These are phyloP conservation scores for Chionodraco myersi DNA, from an alignment of 2,113 vertebrate genomes.

Conservation along the genomic window DNA sequence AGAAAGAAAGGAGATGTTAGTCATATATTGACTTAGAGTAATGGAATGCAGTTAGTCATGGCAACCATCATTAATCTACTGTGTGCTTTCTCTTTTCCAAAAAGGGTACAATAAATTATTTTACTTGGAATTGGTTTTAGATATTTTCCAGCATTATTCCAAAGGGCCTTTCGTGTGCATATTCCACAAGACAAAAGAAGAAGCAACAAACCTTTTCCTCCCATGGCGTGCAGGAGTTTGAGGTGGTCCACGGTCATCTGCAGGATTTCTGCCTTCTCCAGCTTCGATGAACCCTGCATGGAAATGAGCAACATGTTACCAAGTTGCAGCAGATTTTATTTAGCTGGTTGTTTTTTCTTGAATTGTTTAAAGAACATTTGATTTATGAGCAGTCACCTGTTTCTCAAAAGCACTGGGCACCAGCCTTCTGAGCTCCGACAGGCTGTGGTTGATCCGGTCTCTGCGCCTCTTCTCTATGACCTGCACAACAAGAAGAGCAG, in stretches of 20 bases:
- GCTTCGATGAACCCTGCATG: conserved; percentile 91
- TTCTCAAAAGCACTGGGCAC: conserved; percentile 95
- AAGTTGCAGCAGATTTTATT: background rate
- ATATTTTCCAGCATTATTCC: background rate
- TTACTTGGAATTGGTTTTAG: background rate
- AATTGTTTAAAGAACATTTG: background rate
- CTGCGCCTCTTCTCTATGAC: conserved; percentile 95
- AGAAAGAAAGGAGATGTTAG: conserved; percentile 43
- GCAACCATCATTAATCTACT: background rate
- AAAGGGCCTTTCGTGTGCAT: background rate
- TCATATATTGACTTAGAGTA: background rate
- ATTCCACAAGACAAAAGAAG: background rate
- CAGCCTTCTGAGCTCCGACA: conserved; percentile 92
- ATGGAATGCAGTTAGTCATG: conserved; percentile 15
- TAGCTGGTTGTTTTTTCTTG: background rate
- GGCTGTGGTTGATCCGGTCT: conserved; percentile 96
- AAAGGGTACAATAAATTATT: background rate
- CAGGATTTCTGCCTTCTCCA: conserved; percentile 96
- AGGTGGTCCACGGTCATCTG: conserved; percentile 98
- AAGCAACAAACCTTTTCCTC: conserved; percentile 84
- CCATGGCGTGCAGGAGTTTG: conserved; percentile 93
- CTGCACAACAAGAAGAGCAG: conserved; percentile 68
- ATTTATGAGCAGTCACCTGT: conserved; percentile 83
- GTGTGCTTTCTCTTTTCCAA: background rate
- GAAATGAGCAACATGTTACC: background rate